Evolutionary conservation across 2,888 invertebrate genomes (phyloP).

Genomic region (Apomyelois bistriatella): DNA sequence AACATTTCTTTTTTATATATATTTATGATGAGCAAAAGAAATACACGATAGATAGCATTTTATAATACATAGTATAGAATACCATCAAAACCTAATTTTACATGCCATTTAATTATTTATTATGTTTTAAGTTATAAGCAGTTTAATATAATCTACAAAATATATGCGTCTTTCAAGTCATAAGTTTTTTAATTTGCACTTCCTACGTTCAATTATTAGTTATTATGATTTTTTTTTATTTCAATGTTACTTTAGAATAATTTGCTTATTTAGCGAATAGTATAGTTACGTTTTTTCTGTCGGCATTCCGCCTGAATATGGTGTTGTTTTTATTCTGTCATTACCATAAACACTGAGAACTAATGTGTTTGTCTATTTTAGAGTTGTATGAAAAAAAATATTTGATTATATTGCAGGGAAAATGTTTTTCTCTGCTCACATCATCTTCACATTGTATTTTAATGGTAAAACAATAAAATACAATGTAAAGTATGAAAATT

Average conservation of each 20-base stretch:
- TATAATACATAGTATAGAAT: too few species aligned
- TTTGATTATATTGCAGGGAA: conserved; percentile 2
- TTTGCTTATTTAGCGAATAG: conserved; percentile 17
- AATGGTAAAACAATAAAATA: conserved; percentile 15
- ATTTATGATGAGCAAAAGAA: too few species aligned
- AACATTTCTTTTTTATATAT: too few species aligned
- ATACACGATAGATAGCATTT: too few species aligned
- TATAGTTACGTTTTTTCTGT: neutral
- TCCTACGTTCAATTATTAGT: conserved; percentile 73
- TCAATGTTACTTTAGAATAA: conserved; percentile 20
- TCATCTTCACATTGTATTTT: conserved; percentile 17
- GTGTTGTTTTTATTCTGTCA: neutral
- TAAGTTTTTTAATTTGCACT: conserved; percentile 32
- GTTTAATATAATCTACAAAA: too few species aligned
- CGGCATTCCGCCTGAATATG: conserved; percentile 11
- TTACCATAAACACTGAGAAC: neutral
- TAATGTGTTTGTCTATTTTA: neutral
- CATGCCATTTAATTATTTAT: neutral
- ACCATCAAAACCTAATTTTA: too few species aligned
- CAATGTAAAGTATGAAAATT: conserved; percentile 24
- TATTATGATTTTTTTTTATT: conserved; percentile 35
- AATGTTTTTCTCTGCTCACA: neutral
- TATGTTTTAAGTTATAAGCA: neutral
- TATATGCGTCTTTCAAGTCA: neutral
- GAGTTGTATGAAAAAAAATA: too few species aligned